Percentiles rank a stretch among this genome's conserved stretches.
phyloP scores from a whole-genome alignment of 2,888 invertebrate genomes.

The Cotesia congregata region DNA sequence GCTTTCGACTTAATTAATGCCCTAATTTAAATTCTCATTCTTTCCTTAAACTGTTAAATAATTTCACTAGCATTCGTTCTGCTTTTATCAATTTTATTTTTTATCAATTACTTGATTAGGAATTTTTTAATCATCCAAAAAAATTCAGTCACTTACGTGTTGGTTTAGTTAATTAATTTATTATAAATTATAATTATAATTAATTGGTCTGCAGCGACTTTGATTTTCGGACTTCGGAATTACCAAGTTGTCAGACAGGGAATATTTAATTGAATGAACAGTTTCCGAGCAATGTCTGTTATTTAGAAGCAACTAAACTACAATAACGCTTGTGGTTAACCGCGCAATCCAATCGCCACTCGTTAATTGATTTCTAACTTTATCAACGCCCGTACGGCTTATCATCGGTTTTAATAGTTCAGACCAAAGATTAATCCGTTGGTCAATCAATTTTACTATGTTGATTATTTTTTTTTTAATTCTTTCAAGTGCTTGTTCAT shows the following conservation, averaged over 20 bases:
- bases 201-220: background rate
- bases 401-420: background rate
- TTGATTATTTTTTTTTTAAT: background rate
- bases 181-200: background rate
- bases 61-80: background rate
- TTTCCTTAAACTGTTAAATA: background rate
- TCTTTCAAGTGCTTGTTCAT: too few relatives aligned
- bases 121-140: background rate
- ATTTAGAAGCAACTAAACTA: background rate
- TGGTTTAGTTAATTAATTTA: background rate
- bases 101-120: background rate
- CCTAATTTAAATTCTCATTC: slow-evolving; percentile 2
- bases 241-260: background rate
- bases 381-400: slow-evolving; percentile 7
- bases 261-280: slow-evolving; percentile 6
- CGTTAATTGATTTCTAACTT: slow-evolving; percentile 29
- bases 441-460: background rate
- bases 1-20: slow-evolving; percentile 6
- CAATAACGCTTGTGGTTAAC: background rate
- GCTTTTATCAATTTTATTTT: background rate
- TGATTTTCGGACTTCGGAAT: background rate
- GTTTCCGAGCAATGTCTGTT: background rate
- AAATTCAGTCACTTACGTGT: background rate
- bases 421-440: background rate
- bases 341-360: slow-evolving; percentile 19